Evolutionary conservation across 2,888 invertebrate species (phyloP), one percentile per base, ranked within the genome.

Genomic region (Micropterix aruncella): DNA sequence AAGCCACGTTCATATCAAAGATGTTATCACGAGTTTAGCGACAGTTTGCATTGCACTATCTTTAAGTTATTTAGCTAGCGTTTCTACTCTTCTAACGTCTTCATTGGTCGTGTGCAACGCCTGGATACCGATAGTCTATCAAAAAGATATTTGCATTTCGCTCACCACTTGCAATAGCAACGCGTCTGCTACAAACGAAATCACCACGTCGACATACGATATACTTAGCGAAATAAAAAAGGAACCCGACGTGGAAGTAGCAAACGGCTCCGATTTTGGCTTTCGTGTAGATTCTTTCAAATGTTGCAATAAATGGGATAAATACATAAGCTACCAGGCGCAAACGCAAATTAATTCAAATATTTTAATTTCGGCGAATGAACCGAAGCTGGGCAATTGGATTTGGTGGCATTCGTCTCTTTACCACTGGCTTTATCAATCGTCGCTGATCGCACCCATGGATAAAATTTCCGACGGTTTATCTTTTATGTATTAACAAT

Each of bases 21-120:
- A 66, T n/a, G 51, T 79, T 14, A 57, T 73, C 18, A 67, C 74
- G 46, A 65, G 69, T 39, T 47, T 76, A 37, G 51, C 73, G 14
- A 66, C 71, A 44, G 63, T 80, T 43, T 67, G 77, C 19, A 62
- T 74, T 2, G 72, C 79, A 36, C 70, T 78, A 50, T 60, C 77
- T 18, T 68, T 76, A 18, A 75, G 79, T 14, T 82, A 82, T 55
- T 61, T 75, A 4, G 75, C 76, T 3, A 69, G 78, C 38, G 54
- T 81, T 38, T 56, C 77, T 36, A 75, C 79, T 2, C 59, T 82
- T 38, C 53, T 79, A 40, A 76, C 77, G 19, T 77, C 80, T 4
- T 63, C 70, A n/a, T 52, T 70, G 38, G 55, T 70, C 16, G 61
- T 63, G 3, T 61, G 65, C 46, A 60, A 64, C 37, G 12, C 44